Base-by-base conservation (phyloP, 2,797 vertebrate species). In the Chrosomus eos region DNA sequence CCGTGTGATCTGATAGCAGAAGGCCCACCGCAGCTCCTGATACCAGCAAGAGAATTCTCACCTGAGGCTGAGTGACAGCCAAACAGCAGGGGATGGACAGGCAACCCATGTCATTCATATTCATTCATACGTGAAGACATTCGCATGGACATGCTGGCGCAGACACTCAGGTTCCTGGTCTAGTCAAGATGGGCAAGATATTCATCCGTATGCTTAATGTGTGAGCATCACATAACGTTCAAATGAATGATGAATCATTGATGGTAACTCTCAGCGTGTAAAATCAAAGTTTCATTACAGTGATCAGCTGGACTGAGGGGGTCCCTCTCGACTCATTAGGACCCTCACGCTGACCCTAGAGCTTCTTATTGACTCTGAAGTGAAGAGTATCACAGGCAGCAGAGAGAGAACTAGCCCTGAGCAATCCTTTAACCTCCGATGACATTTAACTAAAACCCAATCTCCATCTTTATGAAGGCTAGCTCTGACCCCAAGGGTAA, bases 371-470 rank as follows among this genome's bases (percentile, higher is more conserved):
- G 43, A 89, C 87, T 85, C 80, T 87, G 89, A 92, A 88, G 89
- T 82, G 84, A 23, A 4, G 2, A 88, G 88, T 85, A 88, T 90
- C 87, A 91, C 91, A 91, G 87, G 85, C 90, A 91, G 89, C 55
- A 88, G 64, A 80, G 1, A 92, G 91, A 80, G 86, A 60, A 64
- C 28, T 53, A 93, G 93, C 93, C 95, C 86, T 84, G 87, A 92
- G 94, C 93, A 82, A 89, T 94, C 92, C 94, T 93, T 95, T 95
- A 94, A 94, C 95, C 94, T 93, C 92, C 91, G 92, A 93, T 96
- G 95, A 95, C 95, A 96, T 96, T 96, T 96, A 96, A 95, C 92
- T 95, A 94, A 96, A 95, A 95, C 95, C 92, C 91, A 92, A 93
- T 95, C 94, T 94, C 91, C 92, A 93, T 93, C 92, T 94, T 92